phyloP scores from a whole-genome alignment of 2,797 vertebrate species.

The Xiphophorus birchmanni region DNA sequence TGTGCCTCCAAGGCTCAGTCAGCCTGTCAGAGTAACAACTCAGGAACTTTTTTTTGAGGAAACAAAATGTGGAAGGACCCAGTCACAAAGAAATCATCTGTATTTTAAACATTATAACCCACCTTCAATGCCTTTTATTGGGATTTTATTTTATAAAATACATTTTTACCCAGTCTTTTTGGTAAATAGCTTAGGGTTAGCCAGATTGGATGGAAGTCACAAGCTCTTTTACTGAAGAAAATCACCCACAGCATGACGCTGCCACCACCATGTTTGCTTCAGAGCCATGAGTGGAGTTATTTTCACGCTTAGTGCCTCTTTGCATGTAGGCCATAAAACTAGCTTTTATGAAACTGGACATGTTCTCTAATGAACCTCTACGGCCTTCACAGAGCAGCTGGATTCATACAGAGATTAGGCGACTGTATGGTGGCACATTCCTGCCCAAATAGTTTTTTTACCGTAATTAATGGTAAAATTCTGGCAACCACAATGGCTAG shows the following conservation, averaged over 20 bases:
- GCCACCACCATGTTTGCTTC: not conserved
- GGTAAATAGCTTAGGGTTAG: not conserved
- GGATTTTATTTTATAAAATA: not conserved
- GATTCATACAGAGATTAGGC: not conserved
- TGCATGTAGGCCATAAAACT: not conserved
- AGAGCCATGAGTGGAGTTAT: not conserved
- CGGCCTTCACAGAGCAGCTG: not conserved
- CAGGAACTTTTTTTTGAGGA: constrained; percentile 10
- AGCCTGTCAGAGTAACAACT: constrained; percentile 26
- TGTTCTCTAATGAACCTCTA: not conserved
- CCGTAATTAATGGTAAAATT: too few relatives aligned
- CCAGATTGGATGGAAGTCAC: not conserved
- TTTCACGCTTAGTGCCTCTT: not conserved
- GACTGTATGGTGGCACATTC: not conserved
- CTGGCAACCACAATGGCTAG: too few relatives aligned
- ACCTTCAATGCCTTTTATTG: not conserved
- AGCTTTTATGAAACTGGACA: too few relatives aligned
- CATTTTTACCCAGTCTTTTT: not conserved
- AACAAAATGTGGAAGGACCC: constrained; percentile 42
- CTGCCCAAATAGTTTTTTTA: too few relatives aligned
- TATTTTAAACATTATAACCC: not conserved
- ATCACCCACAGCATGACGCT: not conserved
- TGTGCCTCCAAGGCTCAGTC: constrained; percentile 12
- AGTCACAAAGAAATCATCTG: constrained; percentile 55
- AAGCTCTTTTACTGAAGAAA: not conserved